A percentile compares a stretch with the other conserved stretches of the same genome.
phyloP scores from a whole-genome alignment of 1,140 invertebrate genomes.

The Bombus terrestris region DNA sequence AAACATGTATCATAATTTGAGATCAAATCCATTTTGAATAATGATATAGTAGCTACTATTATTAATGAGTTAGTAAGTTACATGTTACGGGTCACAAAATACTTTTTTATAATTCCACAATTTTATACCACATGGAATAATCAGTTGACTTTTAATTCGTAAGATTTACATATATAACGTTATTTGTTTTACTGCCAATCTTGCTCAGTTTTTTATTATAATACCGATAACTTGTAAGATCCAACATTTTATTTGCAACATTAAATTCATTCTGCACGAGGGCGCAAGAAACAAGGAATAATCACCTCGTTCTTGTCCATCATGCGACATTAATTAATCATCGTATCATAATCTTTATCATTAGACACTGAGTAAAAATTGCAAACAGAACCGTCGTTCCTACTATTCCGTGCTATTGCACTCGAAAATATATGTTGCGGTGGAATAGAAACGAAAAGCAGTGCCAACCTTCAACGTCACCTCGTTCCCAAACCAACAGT shows the following conservation, averaged over 20 bases:
- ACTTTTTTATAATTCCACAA: neutral
- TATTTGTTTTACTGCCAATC: too few species aligned
- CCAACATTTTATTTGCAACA: neutral
- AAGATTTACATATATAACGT: too few species aligned
- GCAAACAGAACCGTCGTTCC: neutral
- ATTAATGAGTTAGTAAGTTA: neutral
- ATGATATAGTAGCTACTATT: too few species aligned
- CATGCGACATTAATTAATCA: too few species aligned
- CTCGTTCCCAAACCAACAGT: conserved; percentile 85
- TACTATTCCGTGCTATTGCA: neutral
- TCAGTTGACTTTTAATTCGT: neutral
- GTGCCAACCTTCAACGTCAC: conserved; percentile 81
- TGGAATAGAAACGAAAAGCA: neutral
- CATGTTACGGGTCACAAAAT: too few species aligned
- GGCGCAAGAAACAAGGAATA: neutral
- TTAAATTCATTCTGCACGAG: too few species aligned
- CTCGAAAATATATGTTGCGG: neutral
- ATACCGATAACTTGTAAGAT: neutral
- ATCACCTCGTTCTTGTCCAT: neutral
- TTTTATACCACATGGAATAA: fast-evolving
- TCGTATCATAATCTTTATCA: neutral
- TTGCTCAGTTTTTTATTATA: neutral
- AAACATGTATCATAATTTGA: neutral
- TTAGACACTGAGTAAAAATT: neutral
- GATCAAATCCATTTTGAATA: too few species aligned